These are phyloP conservation scores for Eupithecia dodoneata DNA, from an alignment of 2,888 invertebrate species.

Conservation along the genomic window DNA sequence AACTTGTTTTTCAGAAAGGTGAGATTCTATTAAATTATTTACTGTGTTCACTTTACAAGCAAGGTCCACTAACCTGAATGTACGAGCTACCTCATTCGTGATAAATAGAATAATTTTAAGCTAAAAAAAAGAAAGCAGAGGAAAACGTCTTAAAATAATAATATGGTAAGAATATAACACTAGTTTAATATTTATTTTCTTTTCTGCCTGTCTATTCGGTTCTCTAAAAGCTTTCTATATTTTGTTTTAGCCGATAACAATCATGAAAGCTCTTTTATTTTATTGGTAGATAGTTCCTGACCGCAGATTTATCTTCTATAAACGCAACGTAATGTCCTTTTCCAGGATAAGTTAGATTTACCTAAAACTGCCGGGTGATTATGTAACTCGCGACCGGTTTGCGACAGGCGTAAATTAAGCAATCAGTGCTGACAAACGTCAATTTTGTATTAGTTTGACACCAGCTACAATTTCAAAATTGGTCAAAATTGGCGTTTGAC, in stretches of 20 bases:
- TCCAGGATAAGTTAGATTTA: too few species aligned
- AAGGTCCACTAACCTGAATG: slow-evolving; percentile 30
- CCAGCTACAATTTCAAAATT: too few species aligned
- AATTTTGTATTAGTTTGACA: too few species aligned
- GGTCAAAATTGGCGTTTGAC: too few species aligned
- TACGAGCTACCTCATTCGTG: slow-evolving; percentile 30
- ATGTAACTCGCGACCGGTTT: too few species aligned
- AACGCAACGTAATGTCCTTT: too few species aligned
- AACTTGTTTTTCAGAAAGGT: background rate
- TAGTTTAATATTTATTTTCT: background rate
- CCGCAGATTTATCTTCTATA: too few species aligned
- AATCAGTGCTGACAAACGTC: too few species aligned
- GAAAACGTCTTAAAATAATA: background rate
- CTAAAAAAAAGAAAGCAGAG: background rate
- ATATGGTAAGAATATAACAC: background rate
- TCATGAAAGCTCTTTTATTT: too few species aligned
- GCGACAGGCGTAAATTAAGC: too few species aligned
- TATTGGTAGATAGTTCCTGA: too few species aligned
- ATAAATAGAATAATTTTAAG: slow-evolving; percentile 25
- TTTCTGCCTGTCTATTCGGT: background rate
- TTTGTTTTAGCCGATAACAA: background rate
- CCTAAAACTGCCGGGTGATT: too few species aligned
- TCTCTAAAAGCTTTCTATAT: background rate
- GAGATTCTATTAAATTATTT: background rate
- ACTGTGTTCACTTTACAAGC: slow-evolving; percentile 25